These are phyloP conservation scores for Corvus cornix DNA, from an alignment of 2,113 vertebrate species.

Conservation along the genomic window DNA sequence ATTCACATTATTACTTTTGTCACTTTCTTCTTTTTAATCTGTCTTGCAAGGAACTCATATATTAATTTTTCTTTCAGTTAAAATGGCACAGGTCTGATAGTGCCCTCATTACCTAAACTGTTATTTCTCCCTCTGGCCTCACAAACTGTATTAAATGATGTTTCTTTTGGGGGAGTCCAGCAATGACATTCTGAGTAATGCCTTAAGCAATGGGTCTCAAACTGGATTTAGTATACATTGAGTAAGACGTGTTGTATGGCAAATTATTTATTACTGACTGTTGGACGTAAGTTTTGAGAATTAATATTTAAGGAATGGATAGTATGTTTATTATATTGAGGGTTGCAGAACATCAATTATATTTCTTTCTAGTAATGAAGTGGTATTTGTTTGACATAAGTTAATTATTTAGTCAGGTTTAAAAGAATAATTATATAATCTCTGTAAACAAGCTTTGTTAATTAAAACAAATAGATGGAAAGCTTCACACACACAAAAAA, in stretches of 20 bases:
- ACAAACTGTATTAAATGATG: constrained; percentile 27
- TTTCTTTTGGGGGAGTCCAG: constrained; percentile 24
- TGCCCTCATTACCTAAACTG: constrained; percentile 17
- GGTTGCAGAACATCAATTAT: not conserved
- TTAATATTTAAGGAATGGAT: constrained; percentile 14
- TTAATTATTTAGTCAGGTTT: constrained; percentile 19
- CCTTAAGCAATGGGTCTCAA: constrained; percentile 16
- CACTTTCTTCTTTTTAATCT: not conserved
- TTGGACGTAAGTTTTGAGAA: not conserved
- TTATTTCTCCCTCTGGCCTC: constrained; percentile 60
- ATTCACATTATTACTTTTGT: not conserved
- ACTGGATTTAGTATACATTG: constrained; percentile 59
- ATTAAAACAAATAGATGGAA: not conserved
- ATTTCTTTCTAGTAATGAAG: constrained; percentile 26
- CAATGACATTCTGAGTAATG: constrained; percentile 17
- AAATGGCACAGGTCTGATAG: constrained; percentile 24
- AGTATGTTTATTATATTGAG: not conserved
- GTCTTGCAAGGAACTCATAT: not conserved
- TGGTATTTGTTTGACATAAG: constrained; percentile 12
- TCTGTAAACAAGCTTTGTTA: not conserved
- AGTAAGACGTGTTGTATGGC: constrained; percentile 28
- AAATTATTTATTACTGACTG: constrained; percentile 42
- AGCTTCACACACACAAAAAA: not conserved
- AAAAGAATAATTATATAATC: constrained; percentile 13
- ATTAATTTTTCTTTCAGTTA: constrained; percentile 50